Conservation (phyloP, 1,140 invertebrate genomes). For the Apis dorsata region DNA sequence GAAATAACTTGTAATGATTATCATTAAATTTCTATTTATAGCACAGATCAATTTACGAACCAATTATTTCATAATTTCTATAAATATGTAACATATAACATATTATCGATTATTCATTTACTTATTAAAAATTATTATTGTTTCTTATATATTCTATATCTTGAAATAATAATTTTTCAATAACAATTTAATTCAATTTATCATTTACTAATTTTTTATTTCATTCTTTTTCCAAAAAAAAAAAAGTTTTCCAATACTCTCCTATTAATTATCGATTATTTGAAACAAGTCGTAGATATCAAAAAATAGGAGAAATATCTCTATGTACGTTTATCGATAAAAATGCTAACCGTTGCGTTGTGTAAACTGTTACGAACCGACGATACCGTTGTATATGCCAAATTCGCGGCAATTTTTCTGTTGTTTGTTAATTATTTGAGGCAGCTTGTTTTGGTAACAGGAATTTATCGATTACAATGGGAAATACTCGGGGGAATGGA, state of each 20-base stretch:
- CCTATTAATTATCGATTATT: neutral
- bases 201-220: too few relatives aligned
- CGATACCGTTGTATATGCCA: neutral
- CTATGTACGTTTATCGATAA: neutral
- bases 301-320: neutral
- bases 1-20: neutral
- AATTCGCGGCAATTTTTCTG: conserved; percentile 1
- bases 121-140: too few relatives aligned
- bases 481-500: neutral
- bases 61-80: neutral
- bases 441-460: neutral
- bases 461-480: neutral
- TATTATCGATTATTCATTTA: too few relatives aligned
- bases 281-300: neutral
- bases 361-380: too few relatives aligned
- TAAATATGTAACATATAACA: neutral
- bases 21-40: neutral
- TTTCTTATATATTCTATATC: too few relatives aligned
- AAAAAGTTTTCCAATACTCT: neutral
- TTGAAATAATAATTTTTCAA: too few relatives aligned
- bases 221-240: too few relatives aligned
- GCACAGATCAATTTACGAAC: neutral
- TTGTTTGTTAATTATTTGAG: conserved; percentile 20
- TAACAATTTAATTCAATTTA: too few relatives aligned
- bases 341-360: neutral